Conservation (phyloP, 2,888 invertebrate genomes). For the Chesias legatella region DNA sequence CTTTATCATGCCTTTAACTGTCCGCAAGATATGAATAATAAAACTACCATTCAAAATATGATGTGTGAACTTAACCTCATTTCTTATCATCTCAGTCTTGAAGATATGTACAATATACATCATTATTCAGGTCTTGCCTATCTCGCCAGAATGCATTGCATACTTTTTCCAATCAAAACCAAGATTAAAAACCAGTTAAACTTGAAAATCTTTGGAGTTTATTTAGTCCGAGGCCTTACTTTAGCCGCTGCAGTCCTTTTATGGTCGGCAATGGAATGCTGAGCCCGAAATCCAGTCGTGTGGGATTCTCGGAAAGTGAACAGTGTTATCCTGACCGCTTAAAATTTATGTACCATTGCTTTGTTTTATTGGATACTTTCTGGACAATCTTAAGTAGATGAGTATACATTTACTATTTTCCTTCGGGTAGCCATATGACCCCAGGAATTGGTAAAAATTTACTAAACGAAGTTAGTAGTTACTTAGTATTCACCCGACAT, state of each 20-base stretch:
- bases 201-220: constrained; percentile 18
- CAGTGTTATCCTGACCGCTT: constrained; percentile 27
- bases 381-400: neutral
- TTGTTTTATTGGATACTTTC: neutral
- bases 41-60: constrained; percentile 26
- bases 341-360: constrained; percentile 9
- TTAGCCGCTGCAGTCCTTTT: constrained; percentile 35
- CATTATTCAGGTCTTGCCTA: no score
- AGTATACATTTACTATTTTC: no score
- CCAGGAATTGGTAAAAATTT: no score
- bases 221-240: constrained; percentile 26
- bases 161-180: constrained; percentile 1
- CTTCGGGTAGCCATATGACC: no score
- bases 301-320: constrained; percentile 42
- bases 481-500: no score
- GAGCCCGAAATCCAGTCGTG: constrained; percentile 46
- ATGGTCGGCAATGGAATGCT: constrained; percentile 40
- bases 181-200: constrained; percentile 12
- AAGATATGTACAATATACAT: constrained; percentile 16
- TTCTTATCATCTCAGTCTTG: constrained; percentile 31
- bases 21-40: constrained; percentile 20
- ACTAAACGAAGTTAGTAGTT: no score
- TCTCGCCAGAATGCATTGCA: no score
- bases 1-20: constrained; percentile 29
- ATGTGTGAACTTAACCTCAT: constrained; percentile 42